phyloP scores from a whole-genome alignment of 2,797 vertebrate genomes.

The Micropoecilia bifurca region DNA sequence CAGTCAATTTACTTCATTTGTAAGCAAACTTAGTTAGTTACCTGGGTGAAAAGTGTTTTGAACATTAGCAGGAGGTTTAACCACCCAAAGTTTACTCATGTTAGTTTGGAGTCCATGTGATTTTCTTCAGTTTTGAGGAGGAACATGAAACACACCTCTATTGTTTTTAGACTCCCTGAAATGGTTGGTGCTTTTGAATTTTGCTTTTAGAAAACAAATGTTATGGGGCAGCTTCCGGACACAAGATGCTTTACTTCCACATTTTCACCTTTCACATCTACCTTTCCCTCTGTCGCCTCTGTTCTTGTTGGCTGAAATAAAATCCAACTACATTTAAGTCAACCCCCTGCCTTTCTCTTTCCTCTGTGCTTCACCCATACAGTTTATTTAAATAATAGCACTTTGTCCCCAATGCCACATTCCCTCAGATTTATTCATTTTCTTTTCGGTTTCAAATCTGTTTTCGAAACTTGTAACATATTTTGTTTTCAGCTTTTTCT shows the following conservation, averaged over 20 bases:
- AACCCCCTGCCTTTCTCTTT: not conserved
- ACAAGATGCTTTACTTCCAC: slow-evolving; percentile 22
- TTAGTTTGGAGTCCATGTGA: not conserved
- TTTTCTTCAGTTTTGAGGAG: not conserved
- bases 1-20: not conserved
- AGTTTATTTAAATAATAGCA: slow-evolving; percentile 1
- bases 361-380: not conserved
- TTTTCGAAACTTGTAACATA: slow-evolving; percentile 17
- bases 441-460: slow-evolving; percentile 18
- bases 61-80: not conserved
- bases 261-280: slow-evolving; percentile 26
- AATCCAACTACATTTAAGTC: slow-evolving; percentile 2
- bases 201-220: slow-evolving; percentile 6
- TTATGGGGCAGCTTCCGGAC: slow-evolving; percentile 28
- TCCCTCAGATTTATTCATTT: not conserved
- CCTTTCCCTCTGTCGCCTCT: slow-evolving; percentile 6
- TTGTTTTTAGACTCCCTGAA: not conserved
- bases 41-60: not conserved
- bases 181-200: not conserved
- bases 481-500: slow-evolving; percentile 11
- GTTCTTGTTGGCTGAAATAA: slow-evolving; percentile 3
- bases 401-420: not conserved
- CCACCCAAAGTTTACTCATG: not conserved
- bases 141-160: not conserved
- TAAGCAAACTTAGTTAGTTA: not conserved